phyloP scores from a whole-genome alignment of 2,888 invertebrate species.

The Polyploca ridens region DNA sequence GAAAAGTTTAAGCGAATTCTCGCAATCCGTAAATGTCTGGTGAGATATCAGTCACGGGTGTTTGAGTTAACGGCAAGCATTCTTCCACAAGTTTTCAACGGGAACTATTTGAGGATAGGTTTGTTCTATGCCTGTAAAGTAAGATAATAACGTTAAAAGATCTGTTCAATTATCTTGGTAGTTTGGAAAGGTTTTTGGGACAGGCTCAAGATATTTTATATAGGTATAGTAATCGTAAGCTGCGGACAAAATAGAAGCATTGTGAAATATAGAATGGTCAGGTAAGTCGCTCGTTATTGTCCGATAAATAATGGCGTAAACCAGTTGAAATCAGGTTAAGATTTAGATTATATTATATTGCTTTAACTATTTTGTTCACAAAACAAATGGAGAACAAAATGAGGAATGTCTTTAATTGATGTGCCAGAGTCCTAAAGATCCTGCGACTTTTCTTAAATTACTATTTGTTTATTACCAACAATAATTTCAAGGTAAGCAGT shows the following conservation, averaged over 20 bases:
- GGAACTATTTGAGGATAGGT: constrained; percentile 17
- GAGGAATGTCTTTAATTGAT: too few species aligned
- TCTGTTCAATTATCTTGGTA: too few species aligned
- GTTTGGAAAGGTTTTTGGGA: not conserved
- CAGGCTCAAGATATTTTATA: not conserved
- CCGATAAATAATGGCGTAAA: not conserved
- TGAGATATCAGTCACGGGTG: constrained; percentile 62
- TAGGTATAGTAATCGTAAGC: not conserved
- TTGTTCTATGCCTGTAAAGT: too few species aligned
- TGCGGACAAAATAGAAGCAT: not conserved
- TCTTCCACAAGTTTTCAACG: constrained; percentile 20
- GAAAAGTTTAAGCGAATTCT: constrained; percentile 64
- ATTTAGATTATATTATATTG: too few species aligned
- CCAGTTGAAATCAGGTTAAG: not conserved
- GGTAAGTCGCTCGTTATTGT: not conserved
- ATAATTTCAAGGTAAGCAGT: not conserved
- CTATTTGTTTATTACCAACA: not conserved
- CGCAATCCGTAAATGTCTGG: constrained; percentile 64
- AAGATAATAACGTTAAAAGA: too few species aligned
- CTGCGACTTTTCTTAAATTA: not conserved
- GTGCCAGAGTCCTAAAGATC: not conserved
- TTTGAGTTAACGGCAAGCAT: constrained; percentile 43
- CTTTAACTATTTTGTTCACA: too few species aligned
- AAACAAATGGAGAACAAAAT: too few species aligned
- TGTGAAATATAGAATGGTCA: not conserved